Percentiles rank a stretch among this genome's conserved stretches.
phyloP scores from a whole-genome alignment of 2,113 vertebrate genomes.

The Origma solitaria region DNA sequence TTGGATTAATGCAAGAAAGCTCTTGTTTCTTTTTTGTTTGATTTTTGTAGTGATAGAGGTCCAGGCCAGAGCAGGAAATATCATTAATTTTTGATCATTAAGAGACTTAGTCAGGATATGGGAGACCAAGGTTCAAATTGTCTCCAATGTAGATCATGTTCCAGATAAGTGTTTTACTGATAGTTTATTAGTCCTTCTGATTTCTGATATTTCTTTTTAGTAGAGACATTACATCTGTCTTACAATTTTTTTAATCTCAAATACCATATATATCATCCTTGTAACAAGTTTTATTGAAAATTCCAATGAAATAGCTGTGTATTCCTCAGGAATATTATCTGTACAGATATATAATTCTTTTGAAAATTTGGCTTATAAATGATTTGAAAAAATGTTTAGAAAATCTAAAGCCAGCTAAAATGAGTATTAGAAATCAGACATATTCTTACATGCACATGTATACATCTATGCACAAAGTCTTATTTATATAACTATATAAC shows the following conservation, averaged over 20 bases:
- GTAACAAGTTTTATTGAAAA: background rate
- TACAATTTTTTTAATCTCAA: background rate
- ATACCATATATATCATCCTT: background rate
- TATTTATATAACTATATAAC: background rate
- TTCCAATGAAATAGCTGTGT: background rate
- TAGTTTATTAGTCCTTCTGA: background rate
- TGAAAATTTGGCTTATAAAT: background rate
- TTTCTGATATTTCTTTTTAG: background rate
- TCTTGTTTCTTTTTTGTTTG: background rate
- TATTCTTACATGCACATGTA: rapidly evolving
- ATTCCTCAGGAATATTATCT: background rate
- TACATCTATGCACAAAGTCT: background rate
- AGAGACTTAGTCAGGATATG: background rate
- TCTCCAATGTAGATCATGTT: background rate
- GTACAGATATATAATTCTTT: background rate
- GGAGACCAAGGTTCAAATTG: background rate
- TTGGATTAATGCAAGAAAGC: background rate
- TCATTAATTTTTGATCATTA: background rate
- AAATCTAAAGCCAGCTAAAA: background rate
- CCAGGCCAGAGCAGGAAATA: background rate
- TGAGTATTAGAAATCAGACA: background rate
- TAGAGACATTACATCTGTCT: rapidly evolving
- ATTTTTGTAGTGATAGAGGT: background rate
- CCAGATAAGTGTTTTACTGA: background rate
- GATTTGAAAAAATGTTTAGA: background rate